Percentiles rank a stretch among this genome's conserved stretches.
Evolutionary conservation across 1,140 invertebrate species (phyloP).

Genomic region (Sinonovacula constricta): DNA sequence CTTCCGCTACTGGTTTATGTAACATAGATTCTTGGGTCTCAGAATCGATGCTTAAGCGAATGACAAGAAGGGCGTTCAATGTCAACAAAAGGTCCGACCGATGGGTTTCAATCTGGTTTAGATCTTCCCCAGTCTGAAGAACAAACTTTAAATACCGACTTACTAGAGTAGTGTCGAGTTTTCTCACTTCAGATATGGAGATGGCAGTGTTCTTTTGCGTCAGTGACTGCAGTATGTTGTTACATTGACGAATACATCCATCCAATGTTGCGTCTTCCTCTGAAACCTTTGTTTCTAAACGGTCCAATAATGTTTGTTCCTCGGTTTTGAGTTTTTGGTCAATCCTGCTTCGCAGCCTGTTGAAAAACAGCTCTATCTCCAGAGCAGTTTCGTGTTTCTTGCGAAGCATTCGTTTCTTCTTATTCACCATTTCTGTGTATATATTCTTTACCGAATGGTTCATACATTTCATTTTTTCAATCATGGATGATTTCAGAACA

Average conservation of each 20-base stretch:
- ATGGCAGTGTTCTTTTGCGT: constrained; percentile 24
- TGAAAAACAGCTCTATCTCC: constrained; percentile 39
- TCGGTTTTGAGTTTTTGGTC: constrained; percentile 23
- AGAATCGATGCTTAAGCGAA: constrained; percentile 39
- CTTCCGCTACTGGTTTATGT: constrained; percentile 15
- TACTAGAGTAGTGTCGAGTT: too few relatives aligned
- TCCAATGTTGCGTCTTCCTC: constrained; percentile 17
- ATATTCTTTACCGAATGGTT: neutral
- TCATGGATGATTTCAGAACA: neutral
- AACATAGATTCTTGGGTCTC: constrained; percentile 36
- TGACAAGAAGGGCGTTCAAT: constrained; percentile 32
- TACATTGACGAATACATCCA: constrained; percentile 21
- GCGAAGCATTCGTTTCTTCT: constrained; percentile 31
- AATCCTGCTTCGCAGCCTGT: constrained; percentile 1
- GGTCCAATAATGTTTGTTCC: constrained; percentile 14
- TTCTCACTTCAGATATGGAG: too few relatives aligned
- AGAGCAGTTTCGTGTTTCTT: constrained; percentile 26
- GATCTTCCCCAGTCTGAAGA: too few relatives aligned
- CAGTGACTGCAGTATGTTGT: neutral
- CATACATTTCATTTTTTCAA: neutral
- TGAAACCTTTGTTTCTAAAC: constrained; percentile 26
- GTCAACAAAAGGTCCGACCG: too few relatives aligned
- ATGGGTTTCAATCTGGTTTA: too few relatives aligned
- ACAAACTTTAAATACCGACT: too few relatives aligned
- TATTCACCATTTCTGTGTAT: constrained; percentile 7